Evolutionary conservation across 2,113 vertebrate species (phyloP), one percentile per base, ranked within the genome.

Genomic region (Pygoscelis adeliae): DNA sequence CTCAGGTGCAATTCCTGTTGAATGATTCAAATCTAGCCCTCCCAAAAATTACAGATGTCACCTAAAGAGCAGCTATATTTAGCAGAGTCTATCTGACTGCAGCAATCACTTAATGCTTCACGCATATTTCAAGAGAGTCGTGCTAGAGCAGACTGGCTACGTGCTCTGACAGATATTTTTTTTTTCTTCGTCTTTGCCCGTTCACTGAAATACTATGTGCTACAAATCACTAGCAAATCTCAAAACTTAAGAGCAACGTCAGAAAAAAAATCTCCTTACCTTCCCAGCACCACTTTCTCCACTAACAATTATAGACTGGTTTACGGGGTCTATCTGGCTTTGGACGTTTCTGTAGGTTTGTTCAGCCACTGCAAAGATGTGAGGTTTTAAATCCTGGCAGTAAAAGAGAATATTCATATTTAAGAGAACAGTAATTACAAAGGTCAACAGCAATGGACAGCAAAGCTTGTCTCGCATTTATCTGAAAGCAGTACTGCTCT

Each of bases 221-320:
- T 66, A 65, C 36, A 79, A 34, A 71, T 69, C 72, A 47, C 27
- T 11, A 38, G 21, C 26, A 47, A 49, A 81, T 55, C 87, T 92
- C 87, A 84, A 86, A 94, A 62, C 29, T 62, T 55, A 36, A 82
- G 20, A 86, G 87, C 59, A 87, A n/a, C 11, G 34, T 63, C 34
- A 79, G 1, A 52, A 63, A 55, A 55, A 82, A 55, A 26, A 26
- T 34, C 10, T 62, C 49, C 95, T 97, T 98, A 99, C 99, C 99
- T 99, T 99, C 88, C 99, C 99, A 85, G 99, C 99, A 82, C 99
- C 99, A 34, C 99, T 99, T 98, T 99, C 99, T 72, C 99, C 99
- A 44, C 99, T 99, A 95, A 99, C 99, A 94, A 99, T 98, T 90
- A 99, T 98, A 13, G 99, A 99, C 91, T 99, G 99, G 98, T 99